Conservation (phyloP, 2,888 invertebrate genomes). For the Hydrotaea cyrtoneurina region DNA sequence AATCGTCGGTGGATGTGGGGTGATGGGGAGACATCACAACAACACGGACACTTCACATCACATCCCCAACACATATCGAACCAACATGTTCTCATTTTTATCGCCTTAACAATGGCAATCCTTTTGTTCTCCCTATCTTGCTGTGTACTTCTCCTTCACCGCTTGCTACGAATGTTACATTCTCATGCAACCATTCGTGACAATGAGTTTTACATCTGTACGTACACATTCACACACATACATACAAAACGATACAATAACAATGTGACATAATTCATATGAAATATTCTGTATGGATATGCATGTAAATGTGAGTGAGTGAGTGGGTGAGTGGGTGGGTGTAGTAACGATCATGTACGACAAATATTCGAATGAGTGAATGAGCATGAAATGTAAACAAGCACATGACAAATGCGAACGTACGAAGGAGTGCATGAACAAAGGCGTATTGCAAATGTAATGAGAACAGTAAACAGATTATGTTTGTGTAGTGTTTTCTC, state of each 20-base stretch:
- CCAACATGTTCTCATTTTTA: background rate
- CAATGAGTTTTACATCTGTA: background rate
- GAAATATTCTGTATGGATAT: background rate
- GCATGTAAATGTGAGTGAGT: too few species aligned
- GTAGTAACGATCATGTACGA: background rate
- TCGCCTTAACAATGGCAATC: background rate
- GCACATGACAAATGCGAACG: background rate
- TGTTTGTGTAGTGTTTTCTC: too few species aligned
- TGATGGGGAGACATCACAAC: background rate
- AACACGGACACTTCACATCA: background rate
- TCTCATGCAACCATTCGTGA: background rate
- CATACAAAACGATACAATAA: background rate
- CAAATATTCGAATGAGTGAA: background rate
- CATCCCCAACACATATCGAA: background rate
- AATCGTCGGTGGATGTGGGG: background rate
- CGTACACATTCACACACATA: too few species aligned
- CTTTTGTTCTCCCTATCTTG: background rate
- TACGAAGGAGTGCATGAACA: too few species aligned
- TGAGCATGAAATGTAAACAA: background rate
- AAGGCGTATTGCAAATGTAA: too few species aligned
- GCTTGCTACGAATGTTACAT: background rate
- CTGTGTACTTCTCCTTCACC: background rate
- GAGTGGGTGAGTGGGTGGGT: background rate
- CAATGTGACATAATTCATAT: slow-evolving; percentile 1
- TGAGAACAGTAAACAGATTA: too few species aligned